These are phyloP conservation scores for Amblyteles armatorius DNA, from an alignment of 2,888 invertebrate genomes.

Conservation along the genomic window DNA sequence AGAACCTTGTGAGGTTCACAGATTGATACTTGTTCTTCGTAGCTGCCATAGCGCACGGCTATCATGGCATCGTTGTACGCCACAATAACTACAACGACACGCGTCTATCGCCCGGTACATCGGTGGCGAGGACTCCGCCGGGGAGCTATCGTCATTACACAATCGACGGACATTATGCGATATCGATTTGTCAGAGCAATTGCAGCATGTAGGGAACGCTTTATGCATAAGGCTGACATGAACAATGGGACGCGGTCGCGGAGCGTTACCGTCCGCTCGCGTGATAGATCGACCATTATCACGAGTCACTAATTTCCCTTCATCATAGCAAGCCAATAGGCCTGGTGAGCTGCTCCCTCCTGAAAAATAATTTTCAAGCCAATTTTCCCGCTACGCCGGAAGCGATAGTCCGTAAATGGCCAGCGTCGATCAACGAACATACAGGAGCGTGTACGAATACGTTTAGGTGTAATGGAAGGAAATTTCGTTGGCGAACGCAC, in stretches of 20 bases:
- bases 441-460: neutral
- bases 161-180: constrained; percentile 33
- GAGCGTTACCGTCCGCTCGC: neutral
- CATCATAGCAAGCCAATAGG: neutral
- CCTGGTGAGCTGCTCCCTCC: too few species aligned
- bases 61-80: neutral
- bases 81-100: neutral
- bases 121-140: neutral
- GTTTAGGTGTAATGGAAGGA: neutral
- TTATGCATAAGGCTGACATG: constrained; percentile 16
- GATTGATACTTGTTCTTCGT: constrained; percentile 65
- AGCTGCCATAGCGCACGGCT: constrained; percentile 49
- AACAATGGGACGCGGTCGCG: neutral
- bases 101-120: neutral
- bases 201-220: constrained; percentile 53
- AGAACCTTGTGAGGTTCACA: constrained; percentile 69
- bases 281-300: constrained; percentile 44
- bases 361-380: neutral
- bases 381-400: neutral
- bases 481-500: neutral
- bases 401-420: neutral
- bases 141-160: constrained; percentile 19
- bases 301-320: constrained; percentile 37
- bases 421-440: neutral
- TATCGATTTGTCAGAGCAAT: constrained; percentile 55